Conservation (phyloP, 2,113 vertebrate species). For the Oncorhynchus clarkii region DNA sequence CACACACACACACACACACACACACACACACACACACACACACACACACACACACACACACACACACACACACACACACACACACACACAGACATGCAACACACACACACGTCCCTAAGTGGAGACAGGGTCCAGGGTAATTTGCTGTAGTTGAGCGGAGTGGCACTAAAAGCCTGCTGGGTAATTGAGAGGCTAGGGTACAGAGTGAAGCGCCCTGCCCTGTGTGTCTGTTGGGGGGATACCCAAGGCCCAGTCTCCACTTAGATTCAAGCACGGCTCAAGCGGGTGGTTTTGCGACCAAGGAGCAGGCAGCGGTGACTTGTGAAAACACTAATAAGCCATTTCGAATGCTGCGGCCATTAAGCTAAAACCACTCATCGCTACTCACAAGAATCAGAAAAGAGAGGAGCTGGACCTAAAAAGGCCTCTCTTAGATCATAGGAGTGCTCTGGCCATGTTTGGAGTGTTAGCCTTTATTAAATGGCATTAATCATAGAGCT, state of each 20-base stretch:
- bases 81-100: conserved; percentile 12
- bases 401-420: conserved; percentile 5
- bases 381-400: conserved; percentile 23
- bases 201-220: conserved; percentile 64
- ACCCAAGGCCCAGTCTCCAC: conserved; percentile 85
- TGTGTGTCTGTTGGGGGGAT: conserved; percentile 38
- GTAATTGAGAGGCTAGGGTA: conserved; percentile 90
- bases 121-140: conserved; percentile 33
- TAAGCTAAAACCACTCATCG: conserved; percentile 73
- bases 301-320: conserved; percentile 78
- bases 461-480: conserved; percentile 60
- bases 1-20: conserved; percentile 11
- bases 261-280: conserved; percentile 70
- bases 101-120: conserved; percentile 1
- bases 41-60: not conserved
- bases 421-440: conserved; percentile 57
- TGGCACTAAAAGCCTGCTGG: conserved; percentile 92
- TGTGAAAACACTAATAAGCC: conserved; percentile 83
- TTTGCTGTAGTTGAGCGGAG: conserved; percentile 88
- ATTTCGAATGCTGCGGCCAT: conserved; percentile 83
- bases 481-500: conserved; percentile 59
- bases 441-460: conserved; percentile 36
- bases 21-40: conserved; percentile 36
- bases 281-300: conserved; percentile 64
- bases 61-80: conserved; percentile 3